Evolutionary conservation across 2,797 vertebrate species (phyloP), one percentile per base, ranked within the genome.

Genomic region (Mionectes olivaceus): DNA sequence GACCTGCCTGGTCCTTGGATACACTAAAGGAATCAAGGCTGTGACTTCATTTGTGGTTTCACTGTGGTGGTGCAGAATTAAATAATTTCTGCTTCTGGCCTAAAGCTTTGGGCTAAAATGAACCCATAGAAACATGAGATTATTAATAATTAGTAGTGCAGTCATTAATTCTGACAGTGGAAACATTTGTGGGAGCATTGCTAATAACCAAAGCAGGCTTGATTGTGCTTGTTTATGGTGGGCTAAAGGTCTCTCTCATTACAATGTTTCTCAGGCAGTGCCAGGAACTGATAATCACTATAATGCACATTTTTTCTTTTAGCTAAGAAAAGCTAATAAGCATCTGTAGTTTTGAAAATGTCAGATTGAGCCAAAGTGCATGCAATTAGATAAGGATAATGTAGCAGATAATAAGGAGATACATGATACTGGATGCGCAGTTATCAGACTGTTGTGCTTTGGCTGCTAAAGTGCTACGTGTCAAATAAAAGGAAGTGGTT

Each of bases 311-410:
- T 61, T 95, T 95, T 92, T 78, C 64, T 85, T 89, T 90, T 86
- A 76, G 79, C 86, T 90, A 75, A 96, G 89, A 65, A 91, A 43
- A 56, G 49, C 83, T 97, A 81, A 94, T 95, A 94, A 97, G 93
- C 86, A 80, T 57, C 55, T 94, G 83, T 81, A 79, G 21, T 93
- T 95, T 90, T 87, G 89, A 92, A 83, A 88, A 85, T 88, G 91
- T 95, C 84, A 87, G 24, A 71, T 37, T 75, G 89, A 87, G 89
- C 83, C 95, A 85, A 87, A 96, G 94, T 89, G 90, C 89, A 56
- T 19, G 35, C 88, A 94, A 44, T 95, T 92, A 96, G 87, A 93
- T 95, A 94, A 93, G 91, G 93, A 95, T 89, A 93, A 95, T 73
- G 70, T 86, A 65, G 71, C 64, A 76, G 87, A 88, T 90, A 79